Base-by-base conservation (phyloP, 2,113 vertebrate species). In the Illadopsis cleaveri region DNA sequence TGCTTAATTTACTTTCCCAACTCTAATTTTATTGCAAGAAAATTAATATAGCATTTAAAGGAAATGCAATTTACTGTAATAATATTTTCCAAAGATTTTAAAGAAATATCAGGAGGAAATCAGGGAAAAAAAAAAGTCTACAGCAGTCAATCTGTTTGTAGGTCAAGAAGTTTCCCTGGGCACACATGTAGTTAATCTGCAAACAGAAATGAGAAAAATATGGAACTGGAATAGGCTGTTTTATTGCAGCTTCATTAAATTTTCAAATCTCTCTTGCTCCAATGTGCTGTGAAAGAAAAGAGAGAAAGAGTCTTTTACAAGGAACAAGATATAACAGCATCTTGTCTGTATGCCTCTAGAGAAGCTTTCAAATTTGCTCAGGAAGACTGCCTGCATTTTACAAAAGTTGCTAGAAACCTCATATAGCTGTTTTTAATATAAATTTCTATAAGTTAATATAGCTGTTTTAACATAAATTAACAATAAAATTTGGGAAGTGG, bases 231-330 rank as follows among this genome's bases (percentile, higher is more conserved):
- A 60, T 50, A 82, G 37, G 9, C 31, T 40, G 11, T 2, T 90
- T 86, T 60, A 88, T 44, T 83, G 53, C 45, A 77, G 62, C 42
- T 61, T 94, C 64, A 81, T 90, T 95, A 96, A 48, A 77, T 73
- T 83, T 95, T 86, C 82, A 95, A 60, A 51, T 60, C 17, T 81
- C 48, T 68, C 27, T 71, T 90, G 51, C 42, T 93, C 37, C 45
- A 75, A 7, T 31, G 47, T 58, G 20, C 27, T 80, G 31, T n/a
- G n/a, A 33, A 81, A 80, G 70, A 70, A 58, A 44, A 83, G 19
- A 61, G 11, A 81, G 44, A 61, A 60, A 48, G 42, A 71, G 31
- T 68, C 53, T 61, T 85, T 79, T 38, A 69, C 21, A 68, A 82
- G 25, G 12, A 82, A 47, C 23, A 79, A 54, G 35, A 54, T 15